These are phyloP conservation scores for Macrosiphum euphorbiae DNA, from an alignment of 2,888 invertebrate genomes.

Conservation along the genomic window DNA sequence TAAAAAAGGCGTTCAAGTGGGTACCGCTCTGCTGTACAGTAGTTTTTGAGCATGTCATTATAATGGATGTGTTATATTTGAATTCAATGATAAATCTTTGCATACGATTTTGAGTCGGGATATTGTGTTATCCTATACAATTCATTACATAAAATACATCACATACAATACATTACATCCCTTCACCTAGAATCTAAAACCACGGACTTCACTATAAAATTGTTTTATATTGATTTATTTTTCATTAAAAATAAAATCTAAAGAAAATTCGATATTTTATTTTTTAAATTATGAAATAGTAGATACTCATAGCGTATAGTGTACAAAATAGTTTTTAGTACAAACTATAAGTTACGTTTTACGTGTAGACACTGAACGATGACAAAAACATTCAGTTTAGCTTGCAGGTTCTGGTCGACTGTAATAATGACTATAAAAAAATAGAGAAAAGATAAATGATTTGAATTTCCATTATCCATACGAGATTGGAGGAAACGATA, in stretches of 20 bases:
- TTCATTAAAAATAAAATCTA: not conserved
- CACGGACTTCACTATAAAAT: too few species aligned
- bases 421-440: not conserved
- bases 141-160: too few species aligned
- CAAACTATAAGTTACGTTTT: not conserved
- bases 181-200: too few species aligned
- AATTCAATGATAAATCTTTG: too few species aligned
- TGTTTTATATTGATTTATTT: not conserved
- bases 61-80: too few species aligned
- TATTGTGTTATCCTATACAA: too few species aligned
- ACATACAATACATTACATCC: too few species aligned
- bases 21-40: too few species aligned
- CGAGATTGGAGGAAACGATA: not conserved
- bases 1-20: too few species aligned
- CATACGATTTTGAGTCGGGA: too few species aligned
- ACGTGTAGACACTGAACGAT: not conserved
- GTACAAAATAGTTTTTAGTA: not conserved
- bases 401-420: not conserved
- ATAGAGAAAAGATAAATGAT: not conserved
- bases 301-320: not conserved
- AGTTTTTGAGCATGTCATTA: too few species aligned
- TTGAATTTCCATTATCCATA: not conserved
- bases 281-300: not conserved
- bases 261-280: not conserved
- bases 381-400: not conserved